These are phyloP conservation scores for Pteropus alecto DNA, from an alignment of 2,113 vertebrate species.

Conservation along the genomic window DNA sequence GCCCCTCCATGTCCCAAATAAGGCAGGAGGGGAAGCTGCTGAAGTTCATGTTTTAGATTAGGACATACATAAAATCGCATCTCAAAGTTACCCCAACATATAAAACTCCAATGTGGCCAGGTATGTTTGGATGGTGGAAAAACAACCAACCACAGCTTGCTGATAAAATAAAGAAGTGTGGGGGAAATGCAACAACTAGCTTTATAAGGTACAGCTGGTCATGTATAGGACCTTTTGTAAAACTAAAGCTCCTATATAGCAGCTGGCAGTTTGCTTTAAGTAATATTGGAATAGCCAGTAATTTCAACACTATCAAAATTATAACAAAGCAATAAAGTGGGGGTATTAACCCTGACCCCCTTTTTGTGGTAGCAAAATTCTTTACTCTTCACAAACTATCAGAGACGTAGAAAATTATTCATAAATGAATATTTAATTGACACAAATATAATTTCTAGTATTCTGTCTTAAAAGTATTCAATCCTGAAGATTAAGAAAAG, in stretches of 20 bases:
- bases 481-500: not conserved
- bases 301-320: conserved; percentile 62
- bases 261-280: conserved; percentile 80
- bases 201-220: conserved; percentile 84
- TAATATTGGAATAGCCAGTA: conserved; percentile 73
- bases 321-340: conserved; percentile 51
- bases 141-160: conserved; percentile 83
- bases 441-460: not conserved
- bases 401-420: not conserved
- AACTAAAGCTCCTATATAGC: conserved; percentile 34
- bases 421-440: not conserved
- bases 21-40: conserved; percentile 68
- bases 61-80: conserved; percentile 77
- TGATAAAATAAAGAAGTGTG: conserved; percentile 73
- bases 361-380: not conserved
- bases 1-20: conserved; percentile 46
- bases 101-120: conserved; percentile 81
- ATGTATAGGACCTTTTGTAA: conserved; percentile 71
- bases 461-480: conserved; percentile 13
- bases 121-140: conserved; percentile 81
- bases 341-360: not conserved
- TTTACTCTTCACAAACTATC: not conserved
- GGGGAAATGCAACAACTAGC: conserved; percentile 35
- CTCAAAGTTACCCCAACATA: conserved; percentile 82
- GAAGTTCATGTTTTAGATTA: conserved; percentile 82